phyloP scores from a whole-genome alignment of 2,797 vertebrate genomes.

The Crocidura indochinensis region DNA sequence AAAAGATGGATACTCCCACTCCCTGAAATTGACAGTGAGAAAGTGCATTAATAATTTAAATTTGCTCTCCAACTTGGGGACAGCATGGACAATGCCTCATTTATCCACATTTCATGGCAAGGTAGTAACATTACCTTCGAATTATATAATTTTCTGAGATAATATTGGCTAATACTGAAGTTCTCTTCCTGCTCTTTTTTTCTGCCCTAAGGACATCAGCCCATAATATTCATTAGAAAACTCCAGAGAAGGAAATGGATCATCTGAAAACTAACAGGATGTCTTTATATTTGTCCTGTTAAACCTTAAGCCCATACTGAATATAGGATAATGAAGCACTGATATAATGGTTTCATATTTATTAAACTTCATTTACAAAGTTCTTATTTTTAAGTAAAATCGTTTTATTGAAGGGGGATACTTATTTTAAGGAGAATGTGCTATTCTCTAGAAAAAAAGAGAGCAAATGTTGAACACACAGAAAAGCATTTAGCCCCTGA shows the following conservation, averaged over 20 bases:
- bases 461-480: too few species aligned
- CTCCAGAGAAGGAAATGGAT: constrained; percentile 9
- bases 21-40: background rate
- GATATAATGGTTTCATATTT: too few species aligned
- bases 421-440: too few species aligned
- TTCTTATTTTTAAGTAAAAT: too few species aligned
- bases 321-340: constrained; percentile 15
- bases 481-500: too few species aligned
- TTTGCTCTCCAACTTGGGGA: background rate
- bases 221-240: background rate
- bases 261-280: constrained; percentile 7
- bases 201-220: background rate
- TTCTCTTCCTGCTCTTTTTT: background rate
- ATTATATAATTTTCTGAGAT: background rate
- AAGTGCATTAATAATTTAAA: background rate
- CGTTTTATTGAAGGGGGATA: too few species aligned
- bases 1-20: background rate
- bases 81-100: background rate
- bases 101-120: background rate
- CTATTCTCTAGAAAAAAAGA: too few species aligned
- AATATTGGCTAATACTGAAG: background rate
- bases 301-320: constrained; percentile 5
- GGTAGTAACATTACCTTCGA: background rate
- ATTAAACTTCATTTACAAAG: too few species aligned
- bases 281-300: background rate